These are phyloP conservation scores for Nymphalis urticae DNA, from an alignment of 2,888 invertebrate genomes.

Conservation along the genomic window DNA sequence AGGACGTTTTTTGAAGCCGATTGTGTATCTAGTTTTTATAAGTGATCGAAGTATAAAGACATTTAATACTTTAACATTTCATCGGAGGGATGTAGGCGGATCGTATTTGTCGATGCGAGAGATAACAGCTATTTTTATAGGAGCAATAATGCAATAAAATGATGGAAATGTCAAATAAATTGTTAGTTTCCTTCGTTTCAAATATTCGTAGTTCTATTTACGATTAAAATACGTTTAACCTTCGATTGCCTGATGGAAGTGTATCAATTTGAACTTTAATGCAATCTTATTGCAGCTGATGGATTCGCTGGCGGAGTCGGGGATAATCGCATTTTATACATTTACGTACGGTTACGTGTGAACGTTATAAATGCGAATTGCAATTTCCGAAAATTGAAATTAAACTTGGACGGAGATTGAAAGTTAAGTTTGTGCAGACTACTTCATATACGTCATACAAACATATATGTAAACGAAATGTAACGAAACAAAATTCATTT, in stretches of 20 bases:
- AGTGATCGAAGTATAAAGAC: no score
- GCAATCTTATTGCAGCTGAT: conserved; percentile 46
- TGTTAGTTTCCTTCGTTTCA: conserved; percentile 16
- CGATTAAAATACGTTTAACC: conserved; percentile 20
- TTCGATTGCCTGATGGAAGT: conserved; percentile 28
- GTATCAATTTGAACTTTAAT: conserved; percentile 39
- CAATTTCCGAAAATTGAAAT: conserved; percentile 37
- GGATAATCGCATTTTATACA: conserved; percentile 39
- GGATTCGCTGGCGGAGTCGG: conserved; percentile 29
- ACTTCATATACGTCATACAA: conserved; percentile 2
- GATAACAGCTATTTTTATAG: conserved; percentile 15
- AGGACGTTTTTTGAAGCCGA: no score
- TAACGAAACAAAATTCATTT: neutral
- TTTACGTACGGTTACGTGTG: conserved; percentile 39
- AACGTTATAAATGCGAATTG: conserved; percentile 43
- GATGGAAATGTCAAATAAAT: conserved; percentile 2
- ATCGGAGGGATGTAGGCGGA: conserved; percentile 26
- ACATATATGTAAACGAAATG: neutral
- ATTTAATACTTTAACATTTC: conserved; percentile 32
- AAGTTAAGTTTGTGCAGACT: conserved; percentile 26
- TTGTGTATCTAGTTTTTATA: no score
- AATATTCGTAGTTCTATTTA: conserved; percentile 18
- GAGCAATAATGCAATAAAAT: conserved; percentile 12
- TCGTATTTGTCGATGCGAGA: conserved; percentile 23
- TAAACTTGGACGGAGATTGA: conserved; percentile 27